A percentile compares a stretch with the other conserved stretches of the same genome.
These are phyloP conservation scores for Catalaphyllia jardinei DNA, from an alignment of 64 coral and sea anemone genomes.

Conservation along the genomic window DNA sequence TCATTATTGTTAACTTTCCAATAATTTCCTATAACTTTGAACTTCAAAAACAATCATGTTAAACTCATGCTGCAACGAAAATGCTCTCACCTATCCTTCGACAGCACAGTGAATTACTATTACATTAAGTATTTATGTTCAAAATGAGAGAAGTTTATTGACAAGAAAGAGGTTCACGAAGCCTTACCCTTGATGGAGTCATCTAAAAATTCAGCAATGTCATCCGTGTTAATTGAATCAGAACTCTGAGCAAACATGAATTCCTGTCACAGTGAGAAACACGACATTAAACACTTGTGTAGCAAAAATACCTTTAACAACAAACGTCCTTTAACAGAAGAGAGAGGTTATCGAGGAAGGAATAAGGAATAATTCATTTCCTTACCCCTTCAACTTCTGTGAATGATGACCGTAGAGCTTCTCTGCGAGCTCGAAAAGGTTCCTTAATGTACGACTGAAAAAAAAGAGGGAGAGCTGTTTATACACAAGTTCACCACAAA, in stretches of 20 bases:
- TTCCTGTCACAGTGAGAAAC: conserved; percentile 55
- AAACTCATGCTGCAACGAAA: too few species aligned
- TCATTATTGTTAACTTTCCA: too few species aligned
- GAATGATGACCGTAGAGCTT: conserved; percentile 75
- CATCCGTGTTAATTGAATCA: conserved; percentile 91
- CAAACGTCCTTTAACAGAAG: background rate
- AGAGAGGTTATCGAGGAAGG: background rate
- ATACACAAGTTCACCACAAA: background rate
- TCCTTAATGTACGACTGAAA: conserved; percentile 93
- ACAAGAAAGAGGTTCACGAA: background rate
- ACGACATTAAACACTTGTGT: background rate
- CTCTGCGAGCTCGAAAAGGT: conserved; percentile 82
- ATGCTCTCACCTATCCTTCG: too few species aligned
- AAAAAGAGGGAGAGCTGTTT: background rate
- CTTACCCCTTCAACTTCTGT: conserved; percentile 90
- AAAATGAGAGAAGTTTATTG: background rate
- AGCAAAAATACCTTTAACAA: background rate
- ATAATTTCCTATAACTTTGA: too few species aligned
- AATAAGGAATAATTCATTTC: background rate
- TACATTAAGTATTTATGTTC: too few species aligned
- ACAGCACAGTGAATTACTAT: too few species aligned
- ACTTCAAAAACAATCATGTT: too few species aligned
- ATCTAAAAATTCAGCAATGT: conserved; percentile 96
- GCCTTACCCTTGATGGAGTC: conserved; percentile 95
- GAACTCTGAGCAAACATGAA: conserved; percentile 95